Percentiles rank a stretch among this genome's conserved stretches.
phyloP scores from a whole-genome alignment of 2,888 invertebrate species.

The Eilema caniola region DNA sequence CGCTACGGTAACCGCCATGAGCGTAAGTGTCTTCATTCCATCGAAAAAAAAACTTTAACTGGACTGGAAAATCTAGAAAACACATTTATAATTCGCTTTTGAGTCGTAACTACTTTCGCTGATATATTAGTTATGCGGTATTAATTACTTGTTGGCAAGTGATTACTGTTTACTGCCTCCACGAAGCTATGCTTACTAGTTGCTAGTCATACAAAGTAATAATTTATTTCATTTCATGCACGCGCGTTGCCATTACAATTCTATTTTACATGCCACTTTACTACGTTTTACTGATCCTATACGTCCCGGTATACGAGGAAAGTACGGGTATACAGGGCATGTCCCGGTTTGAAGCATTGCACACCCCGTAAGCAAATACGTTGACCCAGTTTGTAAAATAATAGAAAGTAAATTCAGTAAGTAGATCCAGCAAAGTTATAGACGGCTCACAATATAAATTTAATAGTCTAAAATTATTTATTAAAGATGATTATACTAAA shows the following conservation, averaged over 20 bases:
- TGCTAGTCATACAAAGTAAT: neutral
- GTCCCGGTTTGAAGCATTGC: neutral
- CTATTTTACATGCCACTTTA: slow-evolving; percentile 35
- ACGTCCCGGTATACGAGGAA: neutral
- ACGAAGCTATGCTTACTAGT: slow-evolving; percentile 21
- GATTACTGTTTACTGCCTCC: slow-evolving; percentile 48
- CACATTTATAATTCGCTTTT: slow-evolving; percentile 71
- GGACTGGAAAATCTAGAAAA: slow-evolving; percentile 79
- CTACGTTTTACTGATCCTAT: neutral
- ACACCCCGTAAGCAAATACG: neutral
- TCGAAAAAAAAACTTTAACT: slow-evolving; percentile 68
- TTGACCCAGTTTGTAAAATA: neutral
- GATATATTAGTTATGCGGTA: slow-evolving; percentile 67
- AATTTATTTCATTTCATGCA: slow-evolving; percentile 41
- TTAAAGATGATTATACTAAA: neutral
- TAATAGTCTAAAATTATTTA: neutral
- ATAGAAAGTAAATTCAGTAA: slow-evolving; percentile 5
- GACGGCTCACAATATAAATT: neutral
- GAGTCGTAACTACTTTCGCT: slow-evolving; percentile 80
- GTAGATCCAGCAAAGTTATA: neutral
- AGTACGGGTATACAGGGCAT: neutral
- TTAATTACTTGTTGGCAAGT: slow-evolving; percentile 66
- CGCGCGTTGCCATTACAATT: slow-evolving; percentile 42
- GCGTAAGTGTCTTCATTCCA: slow-evolving; percentile 71
- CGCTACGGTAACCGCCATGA: slow-evolving; percentile 74